Conservation (phyloP, 2,888 invertebrate species). For the Gerris lacustris region DNA sequence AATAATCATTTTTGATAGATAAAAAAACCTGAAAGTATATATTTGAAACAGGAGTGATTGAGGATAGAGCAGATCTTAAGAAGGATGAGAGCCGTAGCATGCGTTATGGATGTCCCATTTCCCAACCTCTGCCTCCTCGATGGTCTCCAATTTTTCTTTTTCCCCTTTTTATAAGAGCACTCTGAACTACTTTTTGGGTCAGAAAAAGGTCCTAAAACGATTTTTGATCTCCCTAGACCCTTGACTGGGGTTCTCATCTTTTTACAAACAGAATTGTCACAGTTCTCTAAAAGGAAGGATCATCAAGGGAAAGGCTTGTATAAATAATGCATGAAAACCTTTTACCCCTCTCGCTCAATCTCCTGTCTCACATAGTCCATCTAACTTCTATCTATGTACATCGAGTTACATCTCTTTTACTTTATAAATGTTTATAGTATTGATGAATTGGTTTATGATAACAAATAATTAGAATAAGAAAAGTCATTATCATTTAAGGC, state of each 20-base stretch:
- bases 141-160: slow-evolving; percentile 5
- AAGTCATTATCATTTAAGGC: too few species aligned
- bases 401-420: too few species aligned
- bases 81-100: too few species aligned
- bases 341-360: not conserved
- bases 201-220: slow-evolving; percentile 18
- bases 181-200: slow-evolving; percentile 9
- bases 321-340: slow-evolving; percentile 23
- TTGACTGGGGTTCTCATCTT: slow-evolving; percentile 27
- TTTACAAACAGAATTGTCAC: slow-evolving; percentile 26
- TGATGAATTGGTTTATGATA: too few species aligned
- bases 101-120: slow-evolving; percentile 16
- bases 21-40: too few species aligned
- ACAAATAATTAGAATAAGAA: too few species aligned
- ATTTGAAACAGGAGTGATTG: too few species aligned
- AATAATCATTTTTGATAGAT: too few species aligned
- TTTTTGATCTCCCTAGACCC: slow-evolving; percentile 28
- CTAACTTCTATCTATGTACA: too few species aligned
- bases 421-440: too few species aligned
- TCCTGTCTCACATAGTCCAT: too few species aligned
- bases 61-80: too few species aligned
- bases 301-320: slow-evolving; percentile 21
- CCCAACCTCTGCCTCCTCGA: slow-evolving; percentile 16
- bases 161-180: slow-evolving; percentile 14
- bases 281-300: slow-evolving; percentile 12